A percentile compares a stretch with the other conserved stretches of the same genome.
Evolutionary conservation across 2,113 vertebrate genomes (phyloP).

Genomic region (Ptilorrhoa leucosticta): DNA sequence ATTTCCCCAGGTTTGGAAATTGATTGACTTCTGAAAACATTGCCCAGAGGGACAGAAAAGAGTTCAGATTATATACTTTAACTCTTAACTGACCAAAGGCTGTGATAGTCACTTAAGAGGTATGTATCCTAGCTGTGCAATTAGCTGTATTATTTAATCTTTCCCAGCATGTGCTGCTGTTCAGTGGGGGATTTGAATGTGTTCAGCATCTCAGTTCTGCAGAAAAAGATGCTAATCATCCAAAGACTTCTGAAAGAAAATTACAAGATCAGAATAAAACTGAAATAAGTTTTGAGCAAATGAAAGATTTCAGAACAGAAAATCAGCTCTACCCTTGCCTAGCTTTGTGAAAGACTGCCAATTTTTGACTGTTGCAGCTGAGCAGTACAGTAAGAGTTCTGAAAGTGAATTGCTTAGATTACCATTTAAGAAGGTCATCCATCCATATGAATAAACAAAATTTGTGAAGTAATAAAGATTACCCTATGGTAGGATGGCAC

Average conservation of each 20-base stretch:
- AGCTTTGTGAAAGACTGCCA: conserved; percentile 56
- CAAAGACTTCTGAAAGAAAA: conserved; percentile 71
- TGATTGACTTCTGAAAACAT: conserved; percentile 65
- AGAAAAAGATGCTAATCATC: conserved; percentile 63
- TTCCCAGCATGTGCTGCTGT: conserved; percentile 41
- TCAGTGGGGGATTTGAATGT: conserved; percentile 66
- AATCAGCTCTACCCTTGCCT: conserved; percentile 44
- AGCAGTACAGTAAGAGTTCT: conserved; percentile 31
- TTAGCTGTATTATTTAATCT: conserved; percentile 66
- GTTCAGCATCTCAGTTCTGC: conserved; percentile 58
- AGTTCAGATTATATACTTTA: conserved; percentile 41
- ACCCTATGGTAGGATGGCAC: conserved; percentile 12
- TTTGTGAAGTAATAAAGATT: conserved; percentile 38
- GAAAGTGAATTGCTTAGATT: conserved; percentile 42
- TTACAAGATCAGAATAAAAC: conserved; percentile 68
- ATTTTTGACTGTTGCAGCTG: conserved; percentile 34
- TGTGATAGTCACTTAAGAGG: conserved; percentile 46
- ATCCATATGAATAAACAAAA: conserved; percentile 40
- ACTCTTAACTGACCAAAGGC: conserved; percentile 59
- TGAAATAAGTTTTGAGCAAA: conserved; percentile 68
- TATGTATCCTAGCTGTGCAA: conserved; percentile 26
- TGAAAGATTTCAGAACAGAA: conserved; percentile 60
- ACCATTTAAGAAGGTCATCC: conserved; percentile 45
- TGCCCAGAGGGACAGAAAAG: conserved; percentile 23
- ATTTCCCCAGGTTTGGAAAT: conserved; percentile 62